Conservation (phyloP, 2,888 invertebrate genomes). For the Zaprionus lineosus region DNA sequence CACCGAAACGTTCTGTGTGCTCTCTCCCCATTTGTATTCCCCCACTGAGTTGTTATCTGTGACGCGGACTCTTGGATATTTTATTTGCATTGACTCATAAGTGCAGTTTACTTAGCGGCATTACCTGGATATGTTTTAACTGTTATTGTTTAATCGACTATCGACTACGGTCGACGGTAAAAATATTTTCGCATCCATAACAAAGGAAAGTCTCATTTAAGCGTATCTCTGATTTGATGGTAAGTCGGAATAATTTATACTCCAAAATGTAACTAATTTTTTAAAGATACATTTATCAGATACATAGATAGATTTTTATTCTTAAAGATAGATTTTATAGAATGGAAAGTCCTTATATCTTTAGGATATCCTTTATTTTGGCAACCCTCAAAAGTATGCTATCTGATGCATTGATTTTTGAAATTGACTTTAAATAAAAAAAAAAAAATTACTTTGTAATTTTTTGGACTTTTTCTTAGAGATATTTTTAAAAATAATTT, state of each 20-base stretch:
- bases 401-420: conserved; percentile 1
- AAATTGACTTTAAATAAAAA: too few relatives aligned
- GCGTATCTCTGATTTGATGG: conserved; percentile 34
- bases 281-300: not conserved
- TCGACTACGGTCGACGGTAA: too few relatives aligned
- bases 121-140: not conserved
- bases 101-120: conserved; percentile 13
- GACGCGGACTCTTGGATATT: conserved; percentile 8
- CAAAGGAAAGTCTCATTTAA: too few relatives aligned
- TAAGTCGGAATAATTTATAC: too few relatives aligned
- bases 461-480: too few relatives aligned
- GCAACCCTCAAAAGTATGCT: conserved; percentile 46
- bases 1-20: conserved; percentile 1
- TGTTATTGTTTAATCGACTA: too few relatives aligned
- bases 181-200: too few relatives aligned
- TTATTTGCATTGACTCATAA: conserved; percentile 20
- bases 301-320: too few relatives aligned
- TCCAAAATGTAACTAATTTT: too few relatives aligned
- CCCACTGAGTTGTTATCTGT: conserved; percentile 26
- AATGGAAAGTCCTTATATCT: not conserved
- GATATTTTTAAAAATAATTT: too few relatives aligned
- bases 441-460: too few relatives aligned
- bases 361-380: not conserved
- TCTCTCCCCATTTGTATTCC: not conserved
- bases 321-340: too few relatives aligned